Percentiles rank a stretch among this genome's conserved stretches.
Evolutionary conservation across 1,140 invertebrate species (phyloP).

Genomic region (Meloidogyne hapla): DNA sequence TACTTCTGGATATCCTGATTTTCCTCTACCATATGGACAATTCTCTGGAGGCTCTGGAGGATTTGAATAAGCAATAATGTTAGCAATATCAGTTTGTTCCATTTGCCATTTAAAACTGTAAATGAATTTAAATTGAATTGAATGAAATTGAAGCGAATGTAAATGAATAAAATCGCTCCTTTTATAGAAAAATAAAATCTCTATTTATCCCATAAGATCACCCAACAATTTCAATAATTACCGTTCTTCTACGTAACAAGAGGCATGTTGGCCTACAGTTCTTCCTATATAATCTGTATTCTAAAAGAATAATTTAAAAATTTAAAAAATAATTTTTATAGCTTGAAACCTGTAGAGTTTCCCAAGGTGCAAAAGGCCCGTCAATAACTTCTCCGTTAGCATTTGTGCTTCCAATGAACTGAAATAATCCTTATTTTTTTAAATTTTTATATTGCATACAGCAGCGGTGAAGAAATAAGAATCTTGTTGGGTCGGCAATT

Average conservation of each 20-base stretch:
- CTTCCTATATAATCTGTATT: slow-evolving; percentile 4
- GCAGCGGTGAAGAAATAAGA: slow-evolving; percentile 63
- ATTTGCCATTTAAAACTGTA: slow-evolving; percentile 26
- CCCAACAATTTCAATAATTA: too few species aligned
- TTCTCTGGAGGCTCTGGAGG: slow-evolving; percentile 8
- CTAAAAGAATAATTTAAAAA: slow-evolving; percentile 16
- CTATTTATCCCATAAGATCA: slow-evolving; percentile 39
- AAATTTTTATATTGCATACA: too few species aligned
- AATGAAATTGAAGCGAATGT: too few species aligned
- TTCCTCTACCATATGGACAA: background rate
- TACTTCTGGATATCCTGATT: slow-evolving; percentile 10
- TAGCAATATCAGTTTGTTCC: slow-evolving; percentile 32
- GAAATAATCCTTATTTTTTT: background rate
- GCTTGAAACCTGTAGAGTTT: slow-evolving; percentile 37
- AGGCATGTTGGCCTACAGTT: slow-evolving; percentile 7
- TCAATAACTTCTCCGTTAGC: slow-evolving; percentile 42
- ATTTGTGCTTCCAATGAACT: slow-evolving; percentile 61
- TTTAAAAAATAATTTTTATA: slow-evolving; percentile 19
- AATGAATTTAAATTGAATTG: background rate
- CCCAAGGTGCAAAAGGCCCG: slow-evolving; percentile 42
- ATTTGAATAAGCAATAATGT: slow-evolving; percentile 36
- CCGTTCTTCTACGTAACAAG: slow-evolving; percentile 36
- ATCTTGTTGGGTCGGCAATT: slow-evolving; percentile 54
- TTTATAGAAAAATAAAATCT: too few species aligned
- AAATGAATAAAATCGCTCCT: too few species aligned